Evolutionary conservation across 2,888 invertebrate species (phyloP), one percentile per base, ranked within the genome.

Genomic region (Dolichopus griseipennis): DNA sequence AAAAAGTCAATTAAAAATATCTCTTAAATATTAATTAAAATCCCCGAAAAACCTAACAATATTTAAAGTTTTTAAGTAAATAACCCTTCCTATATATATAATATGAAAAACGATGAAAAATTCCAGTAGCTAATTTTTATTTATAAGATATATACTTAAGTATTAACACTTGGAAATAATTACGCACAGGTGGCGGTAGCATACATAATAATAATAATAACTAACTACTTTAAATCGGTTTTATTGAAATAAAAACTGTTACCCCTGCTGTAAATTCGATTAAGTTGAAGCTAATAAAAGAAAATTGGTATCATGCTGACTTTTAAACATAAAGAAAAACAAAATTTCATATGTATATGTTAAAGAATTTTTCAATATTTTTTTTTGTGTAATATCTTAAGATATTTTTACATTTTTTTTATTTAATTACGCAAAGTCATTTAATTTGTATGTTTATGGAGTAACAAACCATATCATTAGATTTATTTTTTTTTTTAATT

Each of bases 381-480:
- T 37, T 52, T 52, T 52, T 15, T 15, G 8, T 9, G 8, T 2
- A 9, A 41, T 5, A 41, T 2, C 5, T 41, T 12, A 9, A 41
- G 41, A 12, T 12, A 9, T 15, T 12, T 27, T 27, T 27, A 27
- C 5, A 27, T 27, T 5, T 52, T 18, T 52, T n/a, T 52, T 52
- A 52, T 52, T 52, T 18, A 52, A 52, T 52, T 52, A 52, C 15
- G 52, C 52, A 52, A 18, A 52, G 52, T 63, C 63, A 63, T 27
- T 27, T 63, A 63, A 63, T 63, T 63, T 63, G 63, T 63, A 63
- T 63, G 27, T 63, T 63, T 63, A 63, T 63, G 63, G 63, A 63
- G 27, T 63, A 63, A 27, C 18, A 63, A 27, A 63, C 27, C 63
- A 63, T 63, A 27, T 63, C 63, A 63, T 63, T 63, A 63, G 27